These are phyloP conservation scores for Chionoecetes opilio DNA, from an alignment of 1,140 invertebrate genomes.

Conservation along the genomic window DNA sequence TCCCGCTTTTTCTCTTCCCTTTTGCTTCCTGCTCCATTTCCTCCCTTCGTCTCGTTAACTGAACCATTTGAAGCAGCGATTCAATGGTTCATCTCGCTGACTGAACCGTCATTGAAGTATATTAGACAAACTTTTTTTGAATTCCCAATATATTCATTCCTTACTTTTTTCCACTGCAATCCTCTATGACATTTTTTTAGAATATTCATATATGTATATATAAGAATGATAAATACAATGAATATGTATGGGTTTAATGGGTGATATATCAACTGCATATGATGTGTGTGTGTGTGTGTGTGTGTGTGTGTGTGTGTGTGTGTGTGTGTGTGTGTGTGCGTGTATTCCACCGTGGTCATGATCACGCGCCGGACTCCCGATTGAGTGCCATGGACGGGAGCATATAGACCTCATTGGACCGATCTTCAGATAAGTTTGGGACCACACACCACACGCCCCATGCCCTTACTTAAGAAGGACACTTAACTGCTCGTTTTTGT, in stretches of 20 bases:
- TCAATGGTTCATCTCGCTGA: conserved; percentile 14
- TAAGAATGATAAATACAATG: no score
- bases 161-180: background rate
- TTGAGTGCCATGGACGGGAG: no score
- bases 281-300: background rate
- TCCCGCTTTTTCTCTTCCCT: conserved; percentile 9
- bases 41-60: background rate
- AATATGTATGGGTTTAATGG: no score
- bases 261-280: no score
- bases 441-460: no score
- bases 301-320: background rate
- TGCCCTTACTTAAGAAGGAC: no score
- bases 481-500: no score
- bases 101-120: background rate
- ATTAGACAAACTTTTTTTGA: background rate
- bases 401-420: no score
- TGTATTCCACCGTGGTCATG: no score
- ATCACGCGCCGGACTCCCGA: no score
- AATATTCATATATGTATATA: background rate
- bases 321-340: background rate
- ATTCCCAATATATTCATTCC: no score
- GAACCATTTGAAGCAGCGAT: background rate
- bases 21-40: background rate
- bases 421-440: no score
- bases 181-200: background rate